Conservation (phyloP, 2,888 invertebrate genomes). For the Laspeyria flexula region DNA sequence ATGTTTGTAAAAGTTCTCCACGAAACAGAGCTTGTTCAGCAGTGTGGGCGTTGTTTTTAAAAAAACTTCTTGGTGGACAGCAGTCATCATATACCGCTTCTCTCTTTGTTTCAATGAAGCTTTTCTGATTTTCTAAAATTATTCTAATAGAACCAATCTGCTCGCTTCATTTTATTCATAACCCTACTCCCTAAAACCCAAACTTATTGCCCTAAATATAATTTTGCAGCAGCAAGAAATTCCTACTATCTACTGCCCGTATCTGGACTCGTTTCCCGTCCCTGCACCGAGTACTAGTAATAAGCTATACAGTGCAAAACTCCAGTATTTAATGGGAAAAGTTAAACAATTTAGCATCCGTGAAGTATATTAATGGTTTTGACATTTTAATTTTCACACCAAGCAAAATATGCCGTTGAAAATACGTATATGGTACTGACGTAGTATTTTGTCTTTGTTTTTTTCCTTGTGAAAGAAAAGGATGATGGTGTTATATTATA, state of each 20-base stretch:
- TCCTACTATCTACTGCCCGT: not conserved
- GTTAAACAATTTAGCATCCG: constrained; percentile 69
- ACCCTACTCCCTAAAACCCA: not conserved
- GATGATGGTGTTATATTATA: not conserved
- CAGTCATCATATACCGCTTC: too few species aligned
- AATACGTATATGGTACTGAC: not conserved
- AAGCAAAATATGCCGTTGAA: constrained; percentile 27
- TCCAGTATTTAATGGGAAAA: constrained; percentile 66
- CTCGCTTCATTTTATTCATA: not conserved
- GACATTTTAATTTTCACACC: constrained; percentile 68
- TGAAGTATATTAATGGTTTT: constrained; percentile 68
- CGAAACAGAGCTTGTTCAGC: too few species aligned
- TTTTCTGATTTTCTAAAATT: too few species aligned
- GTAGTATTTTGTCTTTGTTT: not conserved
- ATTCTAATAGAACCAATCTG: too few species aligned
- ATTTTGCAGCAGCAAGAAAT: not conserved
- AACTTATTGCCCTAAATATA: not conserved
- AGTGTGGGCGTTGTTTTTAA: too few species aligned
- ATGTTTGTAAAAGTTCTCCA: too few species aligned
- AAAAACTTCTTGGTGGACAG: too few species aligned
- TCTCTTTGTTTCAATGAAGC: too few species aligned
- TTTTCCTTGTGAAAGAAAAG: constrained; percentile 1
- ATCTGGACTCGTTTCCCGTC: not conserved
- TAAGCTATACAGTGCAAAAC: constrained; percentile 52
- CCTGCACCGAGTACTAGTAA: constrained; percentile 38